Base-by-base conservation (phyloP, 2,797 vertebrate species). In the Pampus argenteus region DNA sequence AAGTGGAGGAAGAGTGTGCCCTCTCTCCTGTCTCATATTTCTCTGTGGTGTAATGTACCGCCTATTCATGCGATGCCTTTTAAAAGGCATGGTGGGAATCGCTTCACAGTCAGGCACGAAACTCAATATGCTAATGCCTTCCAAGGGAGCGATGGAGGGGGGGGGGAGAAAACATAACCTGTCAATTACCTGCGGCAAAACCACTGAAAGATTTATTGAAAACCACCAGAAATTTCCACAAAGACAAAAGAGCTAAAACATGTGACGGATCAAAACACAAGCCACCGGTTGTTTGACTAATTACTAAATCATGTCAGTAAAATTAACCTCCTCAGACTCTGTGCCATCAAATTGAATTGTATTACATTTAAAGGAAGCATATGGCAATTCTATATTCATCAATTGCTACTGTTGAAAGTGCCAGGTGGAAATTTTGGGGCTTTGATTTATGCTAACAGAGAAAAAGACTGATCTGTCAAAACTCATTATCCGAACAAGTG, bases 121-220 rank as follows among this genome's bases (percentile, higher is more conserved):
- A 89, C 68, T 85, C 77, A 82, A 86, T 91, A 90, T 89, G 86
- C 83, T 90, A 90, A 91, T 86, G 79, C 57, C 66, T 78, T 87
- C 63, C 71, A 54, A 66, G 75, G 79, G 81, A 89, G 83, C 52
- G 49, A 71, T 71, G 72, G 76, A 79, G 38, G 66, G 66, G 64
- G 62, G 38, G 66, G 66, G 64, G 62, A 76, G 82, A 84, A 88
- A 89, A 87, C 85, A 89, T 78, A 86, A 89, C 87, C 87, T 90
- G 90, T 89, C 90, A 90, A 87, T 92, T 91, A 90, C 81, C 75
- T 17, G 9, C 48, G 20, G 75, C 54, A 79, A 78, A 91, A 85
- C 54, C 56, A 10, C 77, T 60, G 55, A 74, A 89, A 84, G 82
- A 86, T 88, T 86, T 66, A 87, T 77, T 76, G 71, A 83, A 86